These are phyloP conservation scores for Neoniphon sammara DNA, from an alignment of 2,797 vertebrate genomes.

Conservation along the genomic window DNA sequence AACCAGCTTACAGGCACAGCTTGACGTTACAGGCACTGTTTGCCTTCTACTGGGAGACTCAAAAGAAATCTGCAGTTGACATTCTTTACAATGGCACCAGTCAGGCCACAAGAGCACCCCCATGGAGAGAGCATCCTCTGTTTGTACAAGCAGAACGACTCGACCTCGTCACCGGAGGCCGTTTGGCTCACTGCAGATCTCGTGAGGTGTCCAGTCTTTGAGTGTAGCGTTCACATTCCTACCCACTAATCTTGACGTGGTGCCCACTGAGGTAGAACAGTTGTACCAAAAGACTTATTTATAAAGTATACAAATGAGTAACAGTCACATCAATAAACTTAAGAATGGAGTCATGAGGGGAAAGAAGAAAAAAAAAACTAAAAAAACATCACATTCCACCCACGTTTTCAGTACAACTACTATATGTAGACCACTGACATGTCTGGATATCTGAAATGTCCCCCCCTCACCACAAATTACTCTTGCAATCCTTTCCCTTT, in stretches of 20 bases:
- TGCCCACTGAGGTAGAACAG: conserved; percentile 87
- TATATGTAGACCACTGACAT: conserved; percentile 73
- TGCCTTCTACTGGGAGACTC: conserved; percentile 82
- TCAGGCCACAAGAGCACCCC: conserved; percentile 72
- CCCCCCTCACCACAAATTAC: conserved; percentile 61
- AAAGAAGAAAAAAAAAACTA: background rate
- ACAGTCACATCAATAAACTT: conserved; percentile 85
- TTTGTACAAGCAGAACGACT: conserved; percentile 56
- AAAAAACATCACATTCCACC: conserved; percentile 77
- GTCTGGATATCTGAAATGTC: conserved; percentile 75
- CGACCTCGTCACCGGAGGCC: conserved; percentile 60
- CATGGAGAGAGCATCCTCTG: conserved; percentile 66
- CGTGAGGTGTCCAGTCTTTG: conserved; percentile 69
- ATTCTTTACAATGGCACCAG: conserved; percentile 85
- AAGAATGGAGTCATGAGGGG: conserved; percentile 73
- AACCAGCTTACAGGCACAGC: conserved; percentile 83
- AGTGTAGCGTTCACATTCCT: conserved; percentile 76
- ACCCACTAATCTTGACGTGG: conserved; percentile 76
- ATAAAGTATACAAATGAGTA: conserved; percentile 84
- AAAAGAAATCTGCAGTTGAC: conserved; percentile 79
- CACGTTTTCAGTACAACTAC: conserved; percentile 77
- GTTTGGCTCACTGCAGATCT: conserved; percentile 70
- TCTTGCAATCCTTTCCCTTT: conserved; percentile 72
- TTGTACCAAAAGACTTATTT: conserved; percentile 85
- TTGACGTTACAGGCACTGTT: conserved; percentile 85